Base-by-base conservation (phyloP, 2,888 invertebrate genomes). In the Idaea dimidiata region DNA sequence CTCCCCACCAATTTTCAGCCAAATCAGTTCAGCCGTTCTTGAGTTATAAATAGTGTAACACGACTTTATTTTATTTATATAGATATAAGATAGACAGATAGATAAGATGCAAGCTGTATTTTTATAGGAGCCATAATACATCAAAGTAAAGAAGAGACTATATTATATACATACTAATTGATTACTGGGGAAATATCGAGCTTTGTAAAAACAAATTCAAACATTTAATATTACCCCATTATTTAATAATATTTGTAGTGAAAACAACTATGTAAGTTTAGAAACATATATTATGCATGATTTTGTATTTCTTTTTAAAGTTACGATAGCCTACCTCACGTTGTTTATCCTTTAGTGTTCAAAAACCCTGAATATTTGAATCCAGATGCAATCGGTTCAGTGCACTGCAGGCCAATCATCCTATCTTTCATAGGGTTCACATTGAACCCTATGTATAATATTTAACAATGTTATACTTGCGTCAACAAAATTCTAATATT, bases 291-390 rank as follows among this genome's bases (percentile, higher is more conserved):
- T 56, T 1, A 6, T 61, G 63, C 59, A 58, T 61, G 57, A 57
- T 62, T 57, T 18, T 60, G 55, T 62, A 58, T 17, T 16, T 18
- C 24, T 24, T 24, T 24, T 59, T 10, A 16, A 59, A 7, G 17
- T 53, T 7, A 6, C 16, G 17, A 53, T 53, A 43, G 16, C 63
- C 65, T 64, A 63, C 62, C 60, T 60, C 66, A 68, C 64, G 0
- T 43, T 43, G 65, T 69, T 64, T 66, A 64, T 62, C 62, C 43
- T 62, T 60, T 32, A 18, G 56, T 56, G 24, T 43, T 59, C 61
- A 53, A 66, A 66, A 43, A 63, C 60, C 66, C 55, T 63, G 69
- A 61, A 71, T 69, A 69, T 66, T 68, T 71, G 62, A 68, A 65
- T 68, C 54, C 60, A 57, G 59, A 64, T 66, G 65, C 63, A 62